Conservation (phyloP, 1,140 invertebrate genomes). For the Magallana ariakensis region DNA sequence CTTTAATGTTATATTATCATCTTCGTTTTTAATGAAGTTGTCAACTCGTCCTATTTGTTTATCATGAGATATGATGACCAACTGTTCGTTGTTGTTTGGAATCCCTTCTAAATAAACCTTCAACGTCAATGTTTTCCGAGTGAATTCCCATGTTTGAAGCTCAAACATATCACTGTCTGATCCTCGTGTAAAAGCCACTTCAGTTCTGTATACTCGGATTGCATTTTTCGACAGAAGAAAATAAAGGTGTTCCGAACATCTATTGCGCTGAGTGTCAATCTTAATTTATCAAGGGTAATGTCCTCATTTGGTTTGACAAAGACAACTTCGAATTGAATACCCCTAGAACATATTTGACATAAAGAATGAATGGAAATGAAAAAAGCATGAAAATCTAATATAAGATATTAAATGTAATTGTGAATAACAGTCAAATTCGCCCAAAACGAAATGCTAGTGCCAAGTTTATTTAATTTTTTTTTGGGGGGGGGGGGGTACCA, state of each 20-base stretch:
- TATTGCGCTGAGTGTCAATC: not conserved
- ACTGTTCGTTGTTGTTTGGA: conserved; percentile 17
- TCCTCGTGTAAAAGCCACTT: not conserved
- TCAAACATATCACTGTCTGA: conserved; percentile 24
- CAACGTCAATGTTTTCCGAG: conserved; percentile 1
- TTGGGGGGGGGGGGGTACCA: too few relatives aligned
- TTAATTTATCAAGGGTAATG: not conserved
- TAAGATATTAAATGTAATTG: too few relatives aligned
- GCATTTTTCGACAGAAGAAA: conserved; percentile 21
- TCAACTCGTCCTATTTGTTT: not conserved
- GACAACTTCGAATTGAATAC: not conserved
- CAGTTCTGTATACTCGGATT: not conserved
- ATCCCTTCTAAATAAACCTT: conserved; percentile 5
- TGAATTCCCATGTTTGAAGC: conserved; percentile 15
- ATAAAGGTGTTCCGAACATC: not conserved
- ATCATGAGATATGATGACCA: not conserved
- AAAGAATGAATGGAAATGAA: too few relatives aligned
- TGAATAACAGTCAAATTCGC: too few relatives aligned
- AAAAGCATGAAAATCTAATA: too few relatives aligned
- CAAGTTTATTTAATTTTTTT: too few relatives aligned
- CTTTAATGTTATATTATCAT: not conserved
- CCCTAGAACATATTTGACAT: not conserved
- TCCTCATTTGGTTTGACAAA: not conserved
- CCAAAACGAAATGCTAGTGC: too few relatives aligned
- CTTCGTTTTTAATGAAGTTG: conserved; percentile 3